A percentile compares a stretch with the other conserved stretches of the same genome.
Conservation (phyloP, 2,113 vertebrate species). For the Bujurquina vittata region DNA sequence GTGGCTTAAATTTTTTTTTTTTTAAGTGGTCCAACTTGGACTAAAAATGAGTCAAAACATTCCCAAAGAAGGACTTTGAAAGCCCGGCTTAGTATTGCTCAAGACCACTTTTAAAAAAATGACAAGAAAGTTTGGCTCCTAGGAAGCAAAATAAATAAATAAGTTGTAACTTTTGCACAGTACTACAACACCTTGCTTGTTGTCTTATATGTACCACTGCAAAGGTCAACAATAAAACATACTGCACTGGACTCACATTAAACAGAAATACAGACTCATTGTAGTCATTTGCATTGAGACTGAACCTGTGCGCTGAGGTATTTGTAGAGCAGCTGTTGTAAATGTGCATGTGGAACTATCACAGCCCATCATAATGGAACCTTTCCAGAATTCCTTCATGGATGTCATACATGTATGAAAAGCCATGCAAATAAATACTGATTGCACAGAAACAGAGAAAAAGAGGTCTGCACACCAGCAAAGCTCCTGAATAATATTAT, state of each 20-base stretch:
- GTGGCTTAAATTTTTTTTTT: too few relatives aligned
- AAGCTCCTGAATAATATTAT: too few relatives aligned
- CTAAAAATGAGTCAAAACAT: too few relatives aligned
- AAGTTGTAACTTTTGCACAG: neutral
- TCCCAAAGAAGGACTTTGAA: too few relatives aligned
- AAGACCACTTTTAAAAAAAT: too few relatives aligned
- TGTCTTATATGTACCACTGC: neutral
- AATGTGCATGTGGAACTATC: neutral
- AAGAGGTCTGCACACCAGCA: too few relatives aligned
- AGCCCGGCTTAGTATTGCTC: too few relatives aligned
- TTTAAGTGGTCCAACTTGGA: too few relatives aligned
- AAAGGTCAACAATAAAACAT: neutral
- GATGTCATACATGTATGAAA: too few relatives aligned
- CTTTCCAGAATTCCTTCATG: neutral
- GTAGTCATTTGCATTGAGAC: neutral
- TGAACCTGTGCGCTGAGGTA: neutral
- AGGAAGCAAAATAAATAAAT: neutral
- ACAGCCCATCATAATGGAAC: neutral
- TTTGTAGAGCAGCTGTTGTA: neutral
- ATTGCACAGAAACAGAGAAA: too few relatives aligned
- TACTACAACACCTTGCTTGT: neutral
- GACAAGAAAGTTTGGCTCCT: neutral
- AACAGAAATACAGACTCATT: neutral
- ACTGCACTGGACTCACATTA: neutral
- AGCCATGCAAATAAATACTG: too few relatives aligned